phyloP scores from a whole-genome alignment of 2,888 invertebrate species.

The Epinotia nisella region DNA sequence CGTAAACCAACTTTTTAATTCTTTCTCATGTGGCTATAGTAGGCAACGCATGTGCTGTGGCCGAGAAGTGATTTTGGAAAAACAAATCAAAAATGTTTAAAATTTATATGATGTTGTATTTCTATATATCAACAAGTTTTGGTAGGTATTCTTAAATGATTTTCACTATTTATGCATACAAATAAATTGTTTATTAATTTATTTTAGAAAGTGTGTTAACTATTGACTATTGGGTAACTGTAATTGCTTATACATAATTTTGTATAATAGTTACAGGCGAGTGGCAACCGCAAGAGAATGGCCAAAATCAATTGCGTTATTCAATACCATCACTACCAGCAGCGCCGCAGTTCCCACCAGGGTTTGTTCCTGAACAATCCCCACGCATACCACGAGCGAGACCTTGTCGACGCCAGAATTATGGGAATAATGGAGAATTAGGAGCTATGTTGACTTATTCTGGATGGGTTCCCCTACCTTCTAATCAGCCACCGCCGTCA shows the following conservation, averaged over 20 bases:
- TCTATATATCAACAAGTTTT: constrained; percentile 20
- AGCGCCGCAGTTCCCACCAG: background rate
- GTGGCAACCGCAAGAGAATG: constrained; percentile 10
- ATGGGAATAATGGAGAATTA: constrained; percentile 7
- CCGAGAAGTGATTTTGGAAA: constrained; percentile 3
- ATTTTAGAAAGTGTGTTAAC: no score
- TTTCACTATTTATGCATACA: no score
- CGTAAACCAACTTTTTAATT: constrained; percentile 48
- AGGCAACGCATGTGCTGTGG: constrained; percentile 3
- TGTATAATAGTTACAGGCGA: constrained; percentile 37
- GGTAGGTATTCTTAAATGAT: background rate
- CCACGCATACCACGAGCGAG: background rate
- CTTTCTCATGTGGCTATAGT: constrained; percentile 2
- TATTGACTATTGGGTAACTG: background rate
- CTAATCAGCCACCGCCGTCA: background rate
- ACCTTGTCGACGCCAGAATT: constrained; percentile 25
- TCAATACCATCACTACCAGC: background rate
- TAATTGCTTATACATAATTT: background rate
- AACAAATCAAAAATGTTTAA: constrained; percentile 16
- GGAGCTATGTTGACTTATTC: background rate
- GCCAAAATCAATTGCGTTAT: background rate
- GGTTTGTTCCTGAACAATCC: background rate
- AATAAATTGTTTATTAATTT: no score
- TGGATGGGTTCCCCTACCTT: constrained; percentile 15
- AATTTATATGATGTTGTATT: constrained; percentile 15